Conservation (phyloP, 2,888 invertebrate species). For the Chirona hameri region DNA sequence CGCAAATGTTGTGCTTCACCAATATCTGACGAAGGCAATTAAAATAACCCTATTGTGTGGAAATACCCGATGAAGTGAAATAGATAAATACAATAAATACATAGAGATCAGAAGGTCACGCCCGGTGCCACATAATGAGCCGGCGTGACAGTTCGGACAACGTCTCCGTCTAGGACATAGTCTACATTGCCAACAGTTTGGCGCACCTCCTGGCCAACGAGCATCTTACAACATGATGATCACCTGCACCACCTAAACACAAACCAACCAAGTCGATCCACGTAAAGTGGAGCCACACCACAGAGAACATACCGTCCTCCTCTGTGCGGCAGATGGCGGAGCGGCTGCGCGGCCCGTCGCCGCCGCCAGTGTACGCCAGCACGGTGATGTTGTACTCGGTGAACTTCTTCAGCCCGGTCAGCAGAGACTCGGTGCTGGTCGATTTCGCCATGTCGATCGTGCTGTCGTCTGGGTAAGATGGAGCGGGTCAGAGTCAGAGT, state of each 20-base stretch:
- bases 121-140: too few species aligned
- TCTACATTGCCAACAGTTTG: too few species aligned
- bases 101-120: too few species aligned
- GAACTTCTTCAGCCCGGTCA: slow-evolving; percentile 89
- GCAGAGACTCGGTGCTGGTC: slow-evolving; percentile 84
- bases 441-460: slow-evolving; percentile 79
- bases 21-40: too few species aligned
- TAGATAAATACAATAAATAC: too few species aligned
- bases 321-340: slow-evolving; percentile 91
- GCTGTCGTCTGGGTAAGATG: slow-evolving; percentile 36
- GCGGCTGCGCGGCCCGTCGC: slow-evolving; percentile 83
- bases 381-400: slow-evolving; percentile 98
- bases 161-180: too few species aligned
- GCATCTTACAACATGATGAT: neutral
- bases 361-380: slow-evolving; percentile 88
- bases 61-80: too few species aligned
- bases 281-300: neutral
- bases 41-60: too few species aligned
- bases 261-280: neutral
- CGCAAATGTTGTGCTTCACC: too few species aligned
- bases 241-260: neutral
- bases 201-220: neutral
- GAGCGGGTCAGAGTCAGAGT: too few species aligned
- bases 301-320: slow-evolving; percentile 73
- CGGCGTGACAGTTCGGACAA: too few species aligned